Percentiles rank a stretch among this genome's conserved stretches.
Evolutionary conservation across 2,888 invertebrate species (phyloP).

Genomic region (Formica aserva): DNA sequence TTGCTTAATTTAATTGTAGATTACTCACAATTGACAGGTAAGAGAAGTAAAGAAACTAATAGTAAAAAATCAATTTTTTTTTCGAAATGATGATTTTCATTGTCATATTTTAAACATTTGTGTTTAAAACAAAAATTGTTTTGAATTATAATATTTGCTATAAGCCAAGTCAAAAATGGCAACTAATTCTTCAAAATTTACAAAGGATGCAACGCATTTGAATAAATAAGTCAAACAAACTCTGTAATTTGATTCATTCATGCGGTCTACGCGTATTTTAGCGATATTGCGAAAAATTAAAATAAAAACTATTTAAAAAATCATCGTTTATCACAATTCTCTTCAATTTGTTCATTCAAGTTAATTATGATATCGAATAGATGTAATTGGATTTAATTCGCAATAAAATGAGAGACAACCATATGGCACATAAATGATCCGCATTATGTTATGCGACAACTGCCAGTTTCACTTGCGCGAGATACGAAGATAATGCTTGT

Average conservation of each 20-base stretch:
- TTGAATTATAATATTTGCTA: not conserved
- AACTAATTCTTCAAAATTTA: not conserved
- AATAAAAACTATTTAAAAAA: not conserved
- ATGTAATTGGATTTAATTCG: not conserved
- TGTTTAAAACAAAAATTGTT: too few relatives aligned
- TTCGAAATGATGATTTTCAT: too few relatives aligned
- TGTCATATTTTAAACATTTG: too few relatives aligned
- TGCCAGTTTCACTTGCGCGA: slow-evolving; percentile 65
- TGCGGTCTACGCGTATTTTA: too few relatives aligned
- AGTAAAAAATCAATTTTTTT: not conserved
- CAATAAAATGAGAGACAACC: slow-evolving; percentile 41
- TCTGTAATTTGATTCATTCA: not conserved
- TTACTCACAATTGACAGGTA: slow-evolving; percentile 1
- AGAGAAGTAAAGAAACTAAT: not conserved
- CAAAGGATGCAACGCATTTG: not conserved
- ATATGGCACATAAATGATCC: slow-evolving; percentile 62
- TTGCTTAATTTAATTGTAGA: slow-evolving; percentile 3
- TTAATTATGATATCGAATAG: not conserved
- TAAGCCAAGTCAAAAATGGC: not conserved
- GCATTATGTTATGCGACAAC: slow-evolving; percentile 70
- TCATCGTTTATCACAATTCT: not conserved
- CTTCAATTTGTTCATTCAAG: not conserved
- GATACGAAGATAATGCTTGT: slow-evolving; percentile 55
- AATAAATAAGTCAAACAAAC: not conserved
- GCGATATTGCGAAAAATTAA: too few relatives aligned